Base-by-base conservation (phyloP, 2,797 vertebrate species). In the Onychomys torridus region DNA sequence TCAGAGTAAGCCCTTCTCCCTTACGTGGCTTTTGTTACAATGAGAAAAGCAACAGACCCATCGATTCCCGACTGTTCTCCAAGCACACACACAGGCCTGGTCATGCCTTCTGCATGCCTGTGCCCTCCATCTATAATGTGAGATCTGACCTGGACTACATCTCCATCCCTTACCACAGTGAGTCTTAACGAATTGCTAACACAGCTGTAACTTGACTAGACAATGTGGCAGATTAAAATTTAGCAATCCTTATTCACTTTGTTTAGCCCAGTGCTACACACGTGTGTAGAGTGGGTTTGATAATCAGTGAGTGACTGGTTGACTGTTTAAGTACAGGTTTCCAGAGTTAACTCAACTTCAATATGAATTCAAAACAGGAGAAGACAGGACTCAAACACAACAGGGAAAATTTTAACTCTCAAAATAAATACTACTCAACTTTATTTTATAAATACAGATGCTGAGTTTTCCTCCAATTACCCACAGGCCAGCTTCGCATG, bases 381-480 rank as follows among this genome's bases (percentile, higher is more conserved):
- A 96, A 79, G 95, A 96, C 95, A 96, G 94, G 85, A 92, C 97
- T 96, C 96, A 96, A 96, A 94, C 73, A 92, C 21, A 91, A 92
- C 46, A 95, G 95, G 94, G 91, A 97, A 96, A 91, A 78, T 97
- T 89, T 89, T 92, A 96, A 90, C 96, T 95, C 93, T 97, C 96
- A 97, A 96, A 97, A 97, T 98, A 98, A 98, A 98, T 98, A 98
- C 78, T 93, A 96, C 98, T 97, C 97, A 97, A 93, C 96, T 99
- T 99, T 98, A 98, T 98, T 98, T 98, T 97, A 98, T 98, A 98
- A 98, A 98, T 98, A 98, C 98, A 98, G 97, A 98, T 97, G 98
- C 97, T 84, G 79, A 97, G 92, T 98, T 98, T 97, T 97, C 97
- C 97, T 65, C 77, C 98, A 98, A 97, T 98, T 97, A 98, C 96